These are phyloP conservation scores for Dryococelus australis DNA, from an alignment of 2,888 invertebrate genomes.

Conservation along the genomic window DNA sequence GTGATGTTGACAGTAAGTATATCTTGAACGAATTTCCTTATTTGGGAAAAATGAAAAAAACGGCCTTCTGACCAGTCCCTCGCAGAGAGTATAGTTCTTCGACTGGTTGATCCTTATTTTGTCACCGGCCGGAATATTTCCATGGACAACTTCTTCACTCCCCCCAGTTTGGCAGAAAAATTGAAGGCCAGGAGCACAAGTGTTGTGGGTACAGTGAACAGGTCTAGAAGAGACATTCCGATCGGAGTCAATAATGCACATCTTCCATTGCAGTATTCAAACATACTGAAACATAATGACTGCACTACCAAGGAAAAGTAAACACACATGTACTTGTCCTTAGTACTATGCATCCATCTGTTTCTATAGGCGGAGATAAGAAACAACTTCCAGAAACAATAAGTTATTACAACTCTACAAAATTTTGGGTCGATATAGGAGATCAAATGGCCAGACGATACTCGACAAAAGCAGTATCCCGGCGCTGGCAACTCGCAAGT, in stretches of 20 bases:
- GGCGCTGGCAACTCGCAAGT: neutral
- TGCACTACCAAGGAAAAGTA: neutral
- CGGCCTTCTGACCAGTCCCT: neutral
- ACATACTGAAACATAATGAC: neutral
- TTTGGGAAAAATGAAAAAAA: neutral
- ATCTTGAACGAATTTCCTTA: neutral
- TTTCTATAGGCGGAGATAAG: neutral
- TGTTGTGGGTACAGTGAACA: constrained; percentile 8
- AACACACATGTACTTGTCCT: neutral
- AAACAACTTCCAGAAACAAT: neutral
- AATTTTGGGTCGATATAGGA: neutral
- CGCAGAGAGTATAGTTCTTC: neutral
- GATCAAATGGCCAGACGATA: neutral
- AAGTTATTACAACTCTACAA: neutral
- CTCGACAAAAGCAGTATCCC: neutral
- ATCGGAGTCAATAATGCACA: neutral
- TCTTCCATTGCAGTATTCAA: neutral
- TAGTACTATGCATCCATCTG: neutral
- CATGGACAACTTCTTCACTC: neutral
- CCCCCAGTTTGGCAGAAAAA: neutral
- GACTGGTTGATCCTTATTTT: neutral
- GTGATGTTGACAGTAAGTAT: neutral
- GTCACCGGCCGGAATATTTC: neutral
- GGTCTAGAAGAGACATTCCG: neutral
- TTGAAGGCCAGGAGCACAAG: neutral